Evolutionary conservation across 2,113 vertebrate species (phyloP).

Genomic region (Lepus americanus): DNA sequence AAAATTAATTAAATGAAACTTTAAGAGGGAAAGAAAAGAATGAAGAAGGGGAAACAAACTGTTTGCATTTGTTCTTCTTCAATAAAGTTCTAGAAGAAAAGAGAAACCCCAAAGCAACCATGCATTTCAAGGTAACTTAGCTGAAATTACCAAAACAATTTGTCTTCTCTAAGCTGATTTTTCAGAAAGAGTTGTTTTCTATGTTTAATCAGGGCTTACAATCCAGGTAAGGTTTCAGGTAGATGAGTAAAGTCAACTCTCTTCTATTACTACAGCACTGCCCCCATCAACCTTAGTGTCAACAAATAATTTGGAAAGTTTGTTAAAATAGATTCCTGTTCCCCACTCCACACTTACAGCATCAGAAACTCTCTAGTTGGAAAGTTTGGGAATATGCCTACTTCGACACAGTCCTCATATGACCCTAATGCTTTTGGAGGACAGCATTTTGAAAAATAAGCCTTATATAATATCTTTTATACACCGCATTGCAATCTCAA

Average conservation of each 20-base stretch:
- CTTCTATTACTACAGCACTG: neutral
- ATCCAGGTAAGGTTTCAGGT: neutral
- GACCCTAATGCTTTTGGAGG: neutral
- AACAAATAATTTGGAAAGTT: neutral
- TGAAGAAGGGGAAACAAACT: neutral
- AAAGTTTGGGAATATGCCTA: neutral
- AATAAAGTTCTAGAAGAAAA: constrained; percentile 5
- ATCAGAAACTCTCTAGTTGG: neutral
- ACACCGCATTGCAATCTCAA: neutral
- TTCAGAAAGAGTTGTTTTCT: constrained; percentile 18
- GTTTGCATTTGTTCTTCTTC: constrained; percentile 1
- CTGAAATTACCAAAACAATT: constrained; percentile 28
- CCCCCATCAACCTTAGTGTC: neutral
- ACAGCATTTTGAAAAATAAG: constrained; percentile 24
- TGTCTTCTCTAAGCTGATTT: neutral
- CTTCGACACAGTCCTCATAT: neutral
- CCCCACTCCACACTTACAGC: neutral
- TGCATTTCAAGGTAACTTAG: constrained; percentile 16
- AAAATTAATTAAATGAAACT: constrained; percentile 8
- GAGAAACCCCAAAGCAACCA: neutral
- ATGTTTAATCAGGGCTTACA: neutral
- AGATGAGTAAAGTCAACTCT: neutral
- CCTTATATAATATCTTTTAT: neutral
- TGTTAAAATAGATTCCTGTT: neutral
- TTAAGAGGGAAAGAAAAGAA: neutral